Base-by-base conservation (phyloP, 1,140 invertebrate genomes). In the Bicyclus anynana region DNA sequence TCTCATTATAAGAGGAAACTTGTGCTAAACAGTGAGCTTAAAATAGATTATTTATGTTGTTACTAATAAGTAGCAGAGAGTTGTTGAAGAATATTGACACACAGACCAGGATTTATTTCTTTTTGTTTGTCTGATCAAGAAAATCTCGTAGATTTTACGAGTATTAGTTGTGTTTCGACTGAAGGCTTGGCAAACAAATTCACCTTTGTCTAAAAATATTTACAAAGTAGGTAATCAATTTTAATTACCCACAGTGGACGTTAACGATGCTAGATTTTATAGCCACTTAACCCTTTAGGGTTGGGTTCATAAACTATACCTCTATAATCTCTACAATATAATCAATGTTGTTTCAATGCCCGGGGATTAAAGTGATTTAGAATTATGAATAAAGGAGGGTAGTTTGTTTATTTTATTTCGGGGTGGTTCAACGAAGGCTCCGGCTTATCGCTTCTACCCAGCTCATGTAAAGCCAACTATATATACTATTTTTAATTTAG, bases 351-450 rank as follows among this genome's bases (percentile, higher is more conserved):
- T 72, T 71, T 62, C 52, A 53, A 53, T 40, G 59, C 37, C 29
- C 53, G 53, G 52, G 72, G 68, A 73, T 81, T 76, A 80, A 33
- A 33, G 75, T 77, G 68, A 74, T 40, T 40, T 40, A 14, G 56
- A 57, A 77, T 74, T 74, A 73, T 77, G 72, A 73, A 68, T 72
- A 66, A 66, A 61, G 54, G 59, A n/a, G 56, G 67, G 68, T 66
- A 73, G 65, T 72, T 77, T 87, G 77, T 84, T 87, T 87, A 84
- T 84, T 82, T 87, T 84, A 78, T 81, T 84, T 75, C 74, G 72
- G 70, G 74, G 72, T 63, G 73, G 67, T 60, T 75, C 76, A 74
- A 75, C 67, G 69, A 74, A 71, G 72, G 70, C 69, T 78, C 69
- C 60, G 68, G 77, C 80, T 85, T 87, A 87, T 87, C 84, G 80